Base-by-base conservation (phyloP, 2,888 invertebrate species). In the Yponomeuta malinellus region DNA sequence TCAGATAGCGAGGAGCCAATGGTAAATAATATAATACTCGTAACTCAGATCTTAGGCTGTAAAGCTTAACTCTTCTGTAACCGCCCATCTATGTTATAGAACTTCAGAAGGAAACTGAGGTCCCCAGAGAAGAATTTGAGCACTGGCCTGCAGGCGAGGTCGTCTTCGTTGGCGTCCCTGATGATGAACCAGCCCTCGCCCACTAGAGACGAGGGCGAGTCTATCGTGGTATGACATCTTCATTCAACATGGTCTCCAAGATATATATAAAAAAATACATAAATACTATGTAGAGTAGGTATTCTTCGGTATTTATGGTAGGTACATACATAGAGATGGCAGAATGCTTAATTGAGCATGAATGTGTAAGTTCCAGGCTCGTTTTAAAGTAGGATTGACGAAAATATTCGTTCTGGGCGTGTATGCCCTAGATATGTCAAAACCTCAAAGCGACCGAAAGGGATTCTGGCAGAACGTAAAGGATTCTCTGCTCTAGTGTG, bases 51-150 rank as follows among this genome's bases (percentile, higher is more conserved):
- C 12, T 70, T 69, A 8, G 6, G 33, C 48, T 65, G 9, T 48
- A 23, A 65, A 65, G 15, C 8, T 69, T 31, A 29, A 31, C 52
- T 23, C 37, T n/a, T 63, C 15, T 70, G 5, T 33, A 69, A 15
- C 10, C 9, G n/a, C 2, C 31, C 10, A 10, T 31, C 10, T 48
- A 63, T 29, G 29, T 33, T 70, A 72, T 81, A 95, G 95, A 95
- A 95, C 78, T 95, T 95, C 79, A 93, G 93, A 77, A 93, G 94
- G 78, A 92, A 93, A 67, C 81, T 95, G 73, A 90, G 91, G 59
- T 90, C 94, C 33, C 93, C 94, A 0, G 94, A 94, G 75, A 91
- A 88, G 75, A 87, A 87, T 75, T 79, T 82, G 23, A 89, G 76
- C 77, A 75, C 83, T 1, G 90, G 90, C 2, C 85, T 87, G 76